These are phyloP conservation scores for Eulimnadia texana DNA, from an alignment of 1,140 invertebrate species.

Conservation along the genomic window DNA sequence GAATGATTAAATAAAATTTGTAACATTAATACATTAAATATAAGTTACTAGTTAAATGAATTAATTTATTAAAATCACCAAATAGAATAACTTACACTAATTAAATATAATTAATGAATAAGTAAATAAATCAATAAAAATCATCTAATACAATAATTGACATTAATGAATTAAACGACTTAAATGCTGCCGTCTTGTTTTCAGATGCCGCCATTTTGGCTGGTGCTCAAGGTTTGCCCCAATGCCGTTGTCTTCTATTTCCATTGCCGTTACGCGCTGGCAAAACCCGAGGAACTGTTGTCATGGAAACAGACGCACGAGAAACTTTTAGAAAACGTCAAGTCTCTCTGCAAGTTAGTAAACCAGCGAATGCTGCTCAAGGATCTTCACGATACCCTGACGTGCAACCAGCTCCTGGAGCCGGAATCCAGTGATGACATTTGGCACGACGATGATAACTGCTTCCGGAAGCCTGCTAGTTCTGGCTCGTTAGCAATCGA, in stretches of 20 bases:
- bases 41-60: no score
- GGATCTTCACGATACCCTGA: slow-evolving; percentile 50
- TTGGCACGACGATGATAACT: slow-evolving; percentile 27
- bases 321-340: slow-evolving; percentile 38
- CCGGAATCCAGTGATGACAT: slow-evolving; percentile 46
- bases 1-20: no score
- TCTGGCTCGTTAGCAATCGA: slow-evolving; percentile 14
- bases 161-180: no score
- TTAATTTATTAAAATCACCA: no score
- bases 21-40: no score
- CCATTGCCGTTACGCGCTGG: slow-evolving; percentile 36
- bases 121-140: no score
- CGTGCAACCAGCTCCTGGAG: slow-evolving; percentile 52
- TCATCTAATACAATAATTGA: no score
- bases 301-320: slow-evolving; percentile 38
- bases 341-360: slow-evolving; percentile 45
- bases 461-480: neutral
- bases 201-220: slow-evolving; percentile 52
- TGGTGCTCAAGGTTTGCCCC: slow-evolving; percentile 46
- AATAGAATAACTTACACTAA: no score
- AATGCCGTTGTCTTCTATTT: slow-evolving; percentile 51
- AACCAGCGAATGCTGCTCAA: slow-evolving; percentile 57
- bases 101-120: no score
- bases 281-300: slow-evolving; percentile 21
- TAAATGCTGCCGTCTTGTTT: neutral